Conservation (phyloP, 2,888 invertebrate genomes). For the Clivina fossor region DNA sequence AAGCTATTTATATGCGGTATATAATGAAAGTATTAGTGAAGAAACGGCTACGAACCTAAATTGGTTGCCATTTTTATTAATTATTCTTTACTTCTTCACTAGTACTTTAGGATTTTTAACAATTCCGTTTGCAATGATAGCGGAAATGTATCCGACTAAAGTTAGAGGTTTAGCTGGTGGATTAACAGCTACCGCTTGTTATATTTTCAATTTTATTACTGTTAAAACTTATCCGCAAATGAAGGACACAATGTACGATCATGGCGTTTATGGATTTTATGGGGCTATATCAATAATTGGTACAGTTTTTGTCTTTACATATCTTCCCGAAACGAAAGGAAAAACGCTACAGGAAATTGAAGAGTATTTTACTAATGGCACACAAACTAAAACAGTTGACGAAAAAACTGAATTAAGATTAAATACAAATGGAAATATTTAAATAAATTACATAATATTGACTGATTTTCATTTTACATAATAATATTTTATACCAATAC, state of each 20-base stretch:
- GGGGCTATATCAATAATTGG: conserved; percentile 54
- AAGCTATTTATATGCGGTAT: conserved; percentile 50
- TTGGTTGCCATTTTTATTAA: conserved; percentile 52
- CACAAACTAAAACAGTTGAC: conserved; percentile 38
- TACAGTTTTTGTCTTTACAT: conserved; percentile 54
- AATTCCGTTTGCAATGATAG: conserved; percentile 60
- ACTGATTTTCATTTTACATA: no score
- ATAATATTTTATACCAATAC: no score
- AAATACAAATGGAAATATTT: no score
- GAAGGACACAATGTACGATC: conserved; percentile 49
- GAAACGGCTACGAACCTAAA: conserved; percentile 42
- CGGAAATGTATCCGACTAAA: conserved; percentile 58
- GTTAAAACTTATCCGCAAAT: conserved; percentile 58
- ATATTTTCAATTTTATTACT: conserved; percentile 57
- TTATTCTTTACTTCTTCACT: conserved; percentile 56
- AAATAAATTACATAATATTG: no score
- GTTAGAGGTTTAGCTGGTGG: conserved; percentile 58
- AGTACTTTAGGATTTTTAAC: conserved; percentile 60
- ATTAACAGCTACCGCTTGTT: conserved; percentile 54
- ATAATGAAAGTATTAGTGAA: conserved; percentile 42
- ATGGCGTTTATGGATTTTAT: conserved; percentile 58
- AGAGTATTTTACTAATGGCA: conserved; percentile 51
- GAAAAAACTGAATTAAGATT: conserved; percentile 17
- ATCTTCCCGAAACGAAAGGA: conserved; percentile 59
- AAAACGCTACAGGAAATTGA: conserved; percentile 58